Evolutionary conservation across 2,888 invertebrate genomes (phyloP).

Genomic region (Morpho achilles): DNA sequence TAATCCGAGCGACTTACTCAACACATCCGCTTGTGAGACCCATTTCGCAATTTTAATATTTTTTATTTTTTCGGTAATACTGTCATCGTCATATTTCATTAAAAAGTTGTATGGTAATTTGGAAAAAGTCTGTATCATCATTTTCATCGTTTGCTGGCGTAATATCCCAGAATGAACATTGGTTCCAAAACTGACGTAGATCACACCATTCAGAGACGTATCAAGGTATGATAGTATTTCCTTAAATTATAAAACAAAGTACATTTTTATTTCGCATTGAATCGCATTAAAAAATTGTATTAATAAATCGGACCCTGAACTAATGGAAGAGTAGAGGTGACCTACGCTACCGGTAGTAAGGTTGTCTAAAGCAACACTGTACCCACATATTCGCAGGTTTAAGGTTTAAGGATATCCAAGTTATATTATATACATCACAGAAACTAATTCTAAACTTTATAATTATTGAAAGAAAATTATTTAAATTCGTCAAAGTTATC

Average conservation of each 20-base stretch:
- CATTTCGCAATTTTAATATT: constrained; percentile 35
- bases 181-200: constrained; percentile 49
- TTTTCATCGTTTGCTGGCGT: constrained; percentile 31
- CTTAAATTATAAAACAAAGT: constrained; percentile 24
- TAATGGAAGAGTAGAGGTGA: too few relatives aligned
- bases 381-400: too few relatives aligned
- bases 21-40: constrained; percentile 37
- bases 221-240: constrained; percentile 40
- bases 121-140: constrained; percentile 45
- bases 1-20: constrained; percentile 38
- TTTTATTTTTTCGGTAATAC: constrained; percentile 16
- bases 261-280: too few relatives aligned
- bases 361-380: too few relatives aligned
- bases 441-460: too few relatives aligned
- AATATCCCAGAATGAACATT: constrained; percentile 33
- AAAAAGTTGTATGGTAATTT: constrained; percentile 49
- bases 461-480: too few relatives aligned
- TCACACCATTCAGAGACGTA: constrained; percentile 40
- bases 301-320: background rate
- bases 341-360: too few relatives aligned
- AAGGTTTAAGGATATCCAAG: too few relatives aligned
- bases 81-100: constrained; percentile 49
- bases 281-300: background rate
- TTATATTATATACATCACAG: too few relatives aligned
- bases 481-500: too few relatives aligned